A percentile compares a stretch with the other conserved stretches of the same genome.
Evolutionary conservation across 2,888 invertebrate species (phyloP).

Genomic region (Lymantria dispar): DNA sequence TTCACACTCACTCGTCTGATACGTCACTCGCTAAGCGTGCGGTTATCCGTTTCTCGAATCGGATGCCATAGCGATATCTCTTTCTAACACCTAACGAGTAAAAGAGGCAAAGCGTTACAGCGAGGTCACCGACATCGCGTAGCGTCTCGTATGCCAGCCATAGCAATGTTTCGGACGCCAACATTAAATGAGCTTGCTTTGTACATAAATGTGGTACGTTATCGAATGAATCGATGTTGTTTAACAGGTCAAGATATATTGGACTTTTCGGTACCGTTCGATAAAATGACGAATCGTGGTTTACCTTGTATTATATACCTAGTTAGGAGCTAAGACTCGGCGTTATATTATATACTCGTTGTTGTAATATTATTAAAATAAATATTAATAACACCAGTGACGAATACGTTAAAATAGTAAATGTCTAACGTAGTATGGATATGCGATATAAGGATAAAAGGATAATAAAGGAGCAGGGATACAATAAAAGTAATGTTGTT

Average conservation of each 20-base stretch:
- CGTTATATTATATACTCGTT: no score
- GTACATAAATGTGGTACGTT: not conserved
- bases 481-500: no score
- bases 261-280: slow-evolving; percentile 15
- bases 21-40: slow-evolving; percentile 51
- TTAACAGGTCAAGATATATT: slow-evolving; percentile 9
- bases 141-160: slow-evolving; percentile 31
- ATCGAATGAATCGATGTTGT: not conserved
- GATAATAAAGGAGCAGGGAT: no score
- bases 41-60: slow-evolving; percentile 51
- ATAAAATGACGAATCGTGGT: slow-evolving; percentile 26
- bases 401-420: no score
- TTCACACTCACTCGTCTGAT: slow-evolving; percentile 47
- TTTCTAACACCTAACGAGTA: slow-evolving; percentile 16
- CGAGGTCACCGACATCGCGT: slow-evolving; percentile 57
- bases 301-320: not conserved
- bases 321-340: no score
- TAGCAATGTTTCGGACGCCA: slow-evolving; percentile 18
- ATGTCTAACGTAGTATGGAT: no score
- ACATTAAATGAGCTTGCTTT: slow-evolving; percentile 30
- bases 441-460: no score
- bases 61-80: slow-evolving; percentile 43
- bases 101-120: slow-evolving; percentile 35
- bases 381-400: no score
- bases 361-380: no score